Percentiles rank a stretch among this genome's conserved stretches.
phyloP scores from a whole-genome alignment of 2,113 vertebrate species.

The Marmota flaviventris region DNA sequence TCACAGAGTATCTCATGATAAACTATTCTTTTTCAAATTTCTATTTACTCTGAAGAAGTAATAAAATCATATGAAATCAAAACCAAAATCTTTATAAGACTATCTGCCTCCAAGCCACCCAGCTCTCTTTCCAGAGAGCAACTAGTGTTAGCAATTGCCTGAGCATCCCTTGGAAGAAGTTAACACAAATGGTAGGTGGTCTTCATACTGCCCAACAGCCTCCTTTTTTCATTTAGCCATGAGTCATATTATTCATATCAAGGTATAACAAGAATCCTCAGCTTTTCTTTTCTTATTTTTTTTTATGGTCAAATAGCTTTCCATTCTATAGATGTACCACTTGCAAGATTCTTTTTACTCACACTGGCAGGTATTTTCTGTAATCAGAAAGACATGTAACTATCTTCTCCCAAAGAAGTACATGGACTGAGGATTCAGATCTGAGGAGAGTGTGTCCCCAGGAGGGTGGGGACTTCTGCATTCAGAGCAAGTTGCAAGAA shows the following conservation, averaged over 20 bases:
- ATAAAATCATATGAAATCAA: background rate
- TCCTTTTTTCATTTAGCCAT: rapidly evolving
- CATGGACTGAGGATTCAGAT: background rate
- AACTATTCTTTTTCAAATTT: conserved; percentile 5
- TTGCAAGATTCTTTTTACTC: background rate
- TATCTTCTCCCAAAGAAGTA: background rate
- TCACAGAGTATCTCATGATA: background rate
- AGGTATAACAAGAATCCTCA: background rate
- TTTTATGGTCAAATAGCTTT: background rate
- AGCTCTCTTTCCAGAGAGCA: background rate
- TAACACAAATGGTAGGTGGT: background rate
- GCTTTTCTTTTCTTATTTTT: no score
- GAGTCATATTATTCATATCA: background rate
- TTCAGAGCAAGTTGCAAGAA: background rate
- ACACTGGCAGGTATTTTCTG: background rate
- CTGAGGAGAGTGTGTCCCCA: background rate
- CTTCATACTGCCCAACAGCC: rapidly evolving
- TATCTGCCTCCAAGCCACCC: background rate
- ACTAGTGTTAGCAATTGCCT: no score
- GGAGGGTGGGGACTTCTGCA: background rate
- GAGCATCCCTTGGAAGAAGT: background rate
- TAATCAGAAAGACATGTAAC: background rate
- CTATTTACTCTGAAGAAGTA: background rate
- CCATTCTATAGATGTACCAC: background rate
- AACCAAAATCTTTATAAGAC: background rate